Base-by-base conservation (phyloP, 2,797 vertebrate species). In the Takifugu ocellatus region DNA sequence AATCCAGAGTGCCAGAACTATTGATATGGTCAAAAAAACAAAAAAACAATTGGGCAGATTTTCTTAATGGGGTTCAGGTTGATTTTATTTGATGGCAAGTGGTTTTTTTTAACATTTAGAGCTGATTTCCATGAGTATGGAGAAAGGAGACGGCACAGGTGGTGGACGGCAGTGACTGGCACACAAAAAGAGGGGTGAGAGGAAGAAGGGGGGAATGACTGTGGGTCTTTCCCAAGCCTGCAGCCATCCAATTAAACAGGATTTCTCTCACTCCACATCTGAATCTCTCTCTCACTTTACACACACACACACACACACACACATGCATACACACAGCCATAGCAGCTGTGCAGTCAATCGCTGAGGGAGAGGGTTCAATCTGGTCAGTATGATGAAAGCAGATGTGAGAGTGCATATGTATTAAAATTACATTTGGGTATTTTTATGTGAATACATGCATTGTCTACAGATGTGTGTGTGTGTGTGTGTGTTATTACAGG, bases 181-280 rank as follows among this genome's bases (percentile, higher is more conserved):
- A 51, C 39, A 57, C 53, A 51, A 53, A 70, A 46, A 67, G 43
- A 55, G 46, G 42, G 49, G 26, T 24, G 55, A 49, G 36, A 54
- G 50, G 50, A 29, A n/a, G 26, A 17, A 16, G 26, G 2, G 11
- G 45, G 15, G 59, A 72, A 70, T 25, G 54, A 54, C 61, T 63
- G 48, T 54, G 55, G 78, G 72, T 80, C 76, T 84, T 87, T 85
- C 74, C 73, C 76, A 78, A 84, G 78, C 72, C 77, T 78, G 72
- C 75, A 78, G 75, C 79, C 67, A 82, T 80, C 83, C 84, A 88
- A 88, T 90, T 88, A 90, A 85, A 69, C 68, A 65, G 76, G 64
- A 77, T 85, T 87, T 85, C 68, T 84, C 67, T 57, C 56, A 29
- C 55, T 78, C 72, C 64, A 72, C 69, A 68, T 86, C 72, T 71